Evolutionary conservation across 1,140 invertebrate species (phyloP), one percentile per base, ranked within the genome.

Genomic region (Augochlora pura): DNA sequence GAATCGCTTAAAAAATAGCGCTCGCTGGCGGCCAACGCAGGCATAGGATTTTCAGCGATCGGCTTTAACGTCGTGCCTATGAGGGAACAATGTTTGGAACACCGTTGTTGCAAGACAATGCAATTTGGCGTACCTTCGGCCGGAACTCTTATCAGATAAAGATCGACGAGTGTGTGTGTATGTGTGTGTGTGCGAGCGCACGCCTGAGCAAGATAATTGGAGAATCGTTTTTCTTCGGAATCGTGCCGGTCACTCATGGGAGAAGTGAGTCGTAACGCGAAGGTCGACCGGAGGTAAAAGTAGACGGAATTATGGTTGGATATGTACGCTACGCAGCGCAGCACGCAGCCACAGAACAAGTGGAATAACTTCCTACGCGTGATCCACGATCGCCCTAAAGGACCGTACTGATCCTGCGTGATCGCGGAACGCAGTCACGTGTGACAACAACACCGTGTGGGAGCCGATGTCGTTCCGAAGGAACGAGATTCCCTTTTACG

Each of bases 281-380:
- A 46, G 42, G 14, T 14, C 42, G 42, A 57, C 49, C 54, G 54
- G 75, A 81, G 76, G 80, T 81, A 81, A 81, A 81, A 81, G 80
- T 81, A 78, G 71, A 63, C 52, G 32, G 70, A 66, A 60, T 32
- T 21, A 23, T 59, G 16, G 14, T 16, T 23, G 27, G 68, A 25
- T 62, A 7, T 57, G 38, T 63, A 46, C 65, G n/a, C 46, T 38
- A 60, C 57, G 46, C 16, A 46, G 42, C 42, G 42, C 49, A 16
- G 49, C 18, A 2, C 32, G 32, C 32, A 1, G 32, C 1, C 32
- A 32, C 32, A 32, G 49, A 18, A 76, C 78, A 80, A 80, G 78
- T 80, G 78, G 73, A 76, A 69, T 76, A 76, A 80, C 78, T 59
- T 80, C 78, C 78, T 80, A 80, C 78, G 78, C 72, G 54, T 27